Evolutionary conservation across 2,888 invertebrate genomes (phyloP), one percentile per base, ranked within the genome.

Genomic region (Chirona hameri): DNA sequence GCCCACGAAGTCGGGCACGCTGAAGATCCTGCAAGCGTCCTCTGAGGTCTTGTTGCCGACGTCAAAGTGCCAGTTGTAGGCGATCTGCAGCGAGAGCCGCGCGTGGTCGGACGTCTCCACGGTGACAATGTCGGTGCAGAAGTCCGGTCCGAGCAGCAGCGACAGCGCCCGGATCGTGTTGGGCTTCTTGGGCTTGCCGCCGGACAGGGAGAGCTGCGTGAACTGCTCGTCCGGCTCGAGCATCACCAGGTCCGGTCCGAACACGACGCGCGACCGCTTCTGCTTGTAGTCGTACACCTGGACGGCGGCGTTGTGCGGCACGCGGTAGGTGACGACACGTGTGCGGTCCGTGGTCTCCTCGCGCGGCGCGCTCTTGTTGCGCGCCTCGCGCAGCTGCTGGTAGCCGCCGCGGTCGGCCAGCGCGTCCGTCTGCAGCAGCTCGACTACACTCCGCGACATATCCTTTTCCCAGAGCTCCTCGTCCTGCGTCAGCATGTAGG

Each of bases 171-270:
- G 88, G 86, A 90, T 90, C 81, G 87, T 86, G 85, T 89, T 89
- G 7, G 89, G 89, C 83, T 88, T 88, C 86, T 90, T 90, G 24
- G 90, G 90, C 84, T 89, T 89, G 12, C 89, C 89, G 21, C 89
- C 90, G 15, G 89, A 89, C 81, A 90, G 85, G 83, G 88, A 87
- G 39, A 90, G 87, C 86, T 89, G 89, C 2, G 90, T 90, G 86
- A 90, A 90, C 86, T 90, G 89, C 84, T 90, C 90, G 85, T 90
- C 89, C 3, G 90, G 90, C 12, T 88, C 88, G 55, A 90, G 86
- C 89, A 90, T 89, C 18, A 90, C 90, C 84, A 90, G 86, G 83
- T 90, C 90, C n/a, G 90, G 90, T 9, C 90, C 90, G 86, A 89
- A 90, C 24, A 89, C 86, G 82, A 90, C 89, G 83, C 90, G 85